A percentile compares a stretch with the other conserved stretches of the same genome.
Conservation (phyloP, 2,888 invertebrate species). For the Xestia sexstrigata region DNA sequence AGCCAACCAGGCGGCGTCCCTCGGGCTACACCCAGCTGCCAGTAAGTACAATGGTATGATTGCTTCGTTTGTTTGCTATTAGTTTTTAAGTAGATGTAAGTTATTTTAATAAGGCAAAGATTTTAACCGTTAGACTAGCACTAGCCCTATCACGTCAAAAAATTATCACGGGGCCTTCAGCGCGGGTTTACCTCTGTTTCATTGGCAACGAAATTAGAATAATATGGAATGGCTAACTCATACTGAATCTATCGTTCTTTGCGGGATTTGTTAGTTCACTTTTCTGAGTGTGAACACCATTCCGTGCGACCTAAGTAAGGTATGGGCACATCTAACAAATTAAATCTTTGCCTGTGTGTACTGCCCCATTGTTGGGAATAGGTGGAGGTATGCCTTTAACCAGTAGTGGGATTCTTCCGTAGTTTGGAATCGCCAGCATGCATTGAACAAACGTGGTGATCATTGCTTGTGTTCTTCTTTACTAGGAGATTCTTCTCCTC, state of each 20-base stretch:
- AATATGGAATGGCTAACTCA: too few species aligned
- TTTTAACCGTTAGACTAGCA: background rate
- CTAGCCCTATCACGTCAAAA: background rate
- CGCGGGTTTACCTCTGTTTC: too few species aligned
- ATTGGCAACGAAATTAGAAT: too few species aligned
- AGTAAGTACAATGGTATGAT: slow-evolving; percentile 87
- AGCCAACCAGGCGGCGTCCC: slow-evolving; percentile 96
- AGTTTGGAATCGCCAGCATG: background rate
- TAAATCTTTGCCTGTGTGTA: background rate
- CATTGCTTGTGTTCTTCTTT: background rate
- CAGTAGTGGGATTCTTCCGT: background rate
- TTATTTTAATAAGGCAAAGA: background rate
- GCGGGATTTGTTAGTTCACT: background rate
- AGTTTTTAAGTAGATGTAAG: slow-evolving; percentile 21
- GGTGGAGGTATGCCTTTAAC: background rate
- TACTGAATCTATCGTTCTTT: background rate
- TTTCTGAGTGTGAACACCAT: background rate
- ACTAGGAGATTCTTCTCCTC: background rate
- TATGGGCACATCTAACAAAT: background rate
- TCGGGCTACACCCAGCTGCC: slow-evolving; percentile 94
- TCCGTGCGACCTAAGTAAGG: background rate
- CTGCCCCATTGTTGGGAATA: background rate
- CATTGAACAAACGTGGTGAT: background rate
- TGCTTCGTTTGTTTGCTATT: slow-evolving; percentile 29
- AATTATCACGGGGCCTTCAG: too few species aligned